Evolutionary conservation across 2,888 invertebrate genomes (phyloP), one percentile per base, ranked within the genome.

Genomic region (Junonia oenone): DNA sequence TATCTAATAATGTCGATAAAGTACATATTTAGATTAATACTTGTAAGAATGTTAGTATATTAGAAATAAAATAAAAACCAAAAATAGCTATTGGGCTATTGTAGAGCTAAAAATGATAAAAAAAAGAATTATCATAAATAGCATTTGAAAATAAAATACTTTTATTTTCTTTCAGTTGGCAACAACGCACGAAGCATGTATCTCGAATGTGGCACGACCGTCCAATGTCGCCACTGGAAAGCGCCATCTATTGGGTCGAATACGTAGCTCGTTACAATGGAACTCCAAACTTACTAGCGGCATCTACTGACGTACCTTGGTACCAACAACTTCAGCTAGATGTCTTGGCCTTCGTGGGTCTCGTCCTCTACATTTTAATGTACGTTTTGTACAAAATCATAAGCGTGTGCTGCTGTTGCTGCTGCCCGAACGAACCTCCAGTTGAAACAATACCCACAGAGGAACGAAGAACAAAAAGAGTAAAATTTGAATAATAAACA

Each of bases 231-330:
- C 90, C 92, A 0, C 61, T 92, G 46, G 89, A 92, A 56, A 88
- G 81, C 22, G 92, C 92, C 55, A 78, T 92, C 68, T 92, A 92
- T 76, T 92, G 92, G 88, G 88, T 90, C 11, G 92, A 93, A 63
- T 91, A 92, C 67, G 88, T 92, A 60, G 79, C 92, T 26, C 71
- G 89, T 19, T 83, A 90, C 56, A 75, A 74, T 17, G 90, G 90
- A 1, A 80, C 87, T 11, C 86, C 86, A 0, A 81, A 89, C 63
- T 72, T 91, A 1, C 73, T 73, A 62, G 75, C 88, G 54, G 66
- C 75, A 37, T 81, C 85, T 66, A 76, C 81, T 0, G 72, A 68
- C 31, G 62, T 77, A 15, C 83, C 90, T 0, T 68, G 77, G 63
- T 88, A 89, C 71, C 81, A 83, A 61, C 82, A 88, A 58, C 67